A percentile compares a stretch with the other conserved stretches of the same genome.
phyloP scores from a whole-genome alignment of 2,797 vertebrate genomes.

The Paratrypauchen microcephalus region DNA sequence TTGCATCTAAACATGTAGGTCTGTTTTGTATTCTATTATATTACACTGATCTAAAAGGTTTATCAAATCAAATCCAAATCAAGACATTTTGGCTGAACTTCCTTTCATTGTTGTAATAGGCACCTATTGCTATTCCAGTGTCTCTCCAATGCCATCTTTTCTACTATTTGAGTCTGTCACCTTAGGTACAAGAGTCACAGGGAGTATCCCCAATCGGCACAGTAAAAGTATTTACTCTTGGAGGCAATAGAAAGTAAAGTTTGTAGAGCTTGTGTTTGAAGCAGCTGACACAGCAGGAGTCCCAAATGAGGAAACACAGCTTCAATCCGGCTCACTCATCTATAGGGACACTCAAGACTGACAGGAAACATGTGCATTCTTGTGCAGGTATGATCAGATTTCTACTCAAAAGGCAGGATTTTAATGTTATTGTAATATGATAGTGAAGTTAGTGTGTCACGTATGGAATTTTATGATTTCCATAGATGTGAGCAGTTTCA shows the following conservation, averaged over 20 bases:
- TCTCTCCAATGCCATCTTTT: too few species aligned
- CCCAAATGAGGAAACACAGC: constrained; percentile 42
- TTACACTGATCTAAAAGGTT: background rate
- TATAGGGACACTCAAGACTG: background rate
- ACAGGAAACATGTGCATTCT: constrained; percentile 23
- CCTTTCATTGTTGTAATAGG: too few species aligned
- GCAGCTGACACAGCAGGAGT: constrained; percentile 45
- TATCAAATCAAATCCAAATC: too few species aligned
- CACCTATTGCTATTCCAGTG: too few species aligned
- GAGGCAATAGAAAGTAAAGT: background rate
- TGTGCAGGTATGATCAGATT: background rate
- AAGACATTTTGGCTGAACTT: too few species aligned
- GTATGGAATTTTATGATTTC: background rate
- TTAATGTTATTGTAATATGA: background rate
- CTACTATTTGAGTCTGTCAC: too few species aligned
- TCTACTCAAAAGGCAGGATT: background rate
- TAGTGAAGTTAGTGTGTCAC: background rate
- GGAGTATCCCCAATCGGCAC: background rate
- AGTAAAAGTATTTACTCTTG: background rate
- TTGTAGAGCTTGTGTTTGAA: constrained; percentile 14
- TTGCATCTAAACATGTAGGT: background rate
- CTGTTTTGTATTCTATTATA: background rate
- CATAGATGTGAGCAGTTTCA: too few species aligned
- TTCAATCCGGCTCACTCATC: background rate
- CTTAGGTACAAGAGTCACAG: too few species aligned